These are phyloP conservation scores for Lampris megalopsis DNA, from an alignment of 2,113 vertebrate genomes.

Conservation along the genomic window DNA sequence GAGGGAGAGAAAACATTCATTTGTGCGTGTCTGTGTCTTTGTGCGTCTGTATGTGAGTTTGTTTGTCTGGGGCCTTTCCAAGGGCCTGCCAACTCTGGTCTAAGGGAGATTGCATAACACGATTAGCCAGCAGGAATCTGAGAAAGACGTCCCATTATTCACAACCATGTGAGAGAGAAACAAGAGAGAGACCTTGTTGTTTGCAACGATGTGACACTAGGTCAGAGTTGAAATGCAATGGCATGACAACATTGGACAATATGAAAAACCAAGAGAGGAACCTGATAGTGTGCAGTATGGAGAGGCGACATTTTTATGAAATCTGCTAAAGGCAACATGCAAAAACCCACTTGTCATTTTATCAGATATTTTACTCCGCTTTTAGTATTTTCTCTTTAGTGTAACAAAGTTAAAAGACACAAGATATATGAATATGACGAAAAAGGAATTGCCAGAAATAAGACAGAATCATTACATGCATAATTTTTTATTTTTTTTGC, in stretches of 20 bases:
- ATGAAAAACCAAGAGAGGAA: background rate
- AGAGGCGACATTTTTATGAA: background rate
- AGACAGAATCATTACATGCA: too few species aligned
- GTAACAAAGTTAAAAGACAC: too few species aligned
- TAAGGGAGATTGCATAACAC: slow-evolving; percentile 62
- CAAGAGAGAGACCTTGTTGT: slow-evolving; percentile 17
- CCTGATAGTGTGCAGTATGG: background rate
- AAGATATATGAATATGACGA: too few species aligned
- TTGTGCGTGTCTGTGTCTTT: slow-evolving; percentile 10
- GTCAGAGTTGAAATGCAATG: slow-evolving; percentile 39
- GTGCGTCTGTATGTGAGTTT: slow-evolving; percentile 15
- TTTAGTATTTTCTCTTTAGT: too few species aligned
- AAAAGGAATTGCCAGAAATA: too few species aligned
- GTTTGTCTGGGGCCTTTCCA: background rate
- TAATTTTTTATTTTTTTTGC: too few species aligned
- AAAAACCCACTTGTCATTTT: too few species aligned
- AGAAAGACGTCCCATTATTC: slow-evolving; percentile 63
- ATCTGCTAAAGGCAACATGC: too few species aligned
- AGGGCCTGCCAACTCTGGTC: slow-evolving; percentile 43
- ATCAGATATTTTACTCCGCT: too few species aligned
- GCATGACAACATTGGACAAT: slow-evolving; percentile 21
- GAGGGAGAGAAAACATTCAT: too few species aligned
- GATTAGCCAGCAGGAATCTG: slow-evolving; percentile 69
- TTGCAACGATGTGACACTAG: slow-evolving; percentile 45
- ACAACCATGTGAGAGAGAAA: slow-evolving; percentile 21